These are phyloP conservation scores for Neelides sp. DNA, from an alignment of 1,140 invertebrate species.

Conservation along the genomic window DNA sequence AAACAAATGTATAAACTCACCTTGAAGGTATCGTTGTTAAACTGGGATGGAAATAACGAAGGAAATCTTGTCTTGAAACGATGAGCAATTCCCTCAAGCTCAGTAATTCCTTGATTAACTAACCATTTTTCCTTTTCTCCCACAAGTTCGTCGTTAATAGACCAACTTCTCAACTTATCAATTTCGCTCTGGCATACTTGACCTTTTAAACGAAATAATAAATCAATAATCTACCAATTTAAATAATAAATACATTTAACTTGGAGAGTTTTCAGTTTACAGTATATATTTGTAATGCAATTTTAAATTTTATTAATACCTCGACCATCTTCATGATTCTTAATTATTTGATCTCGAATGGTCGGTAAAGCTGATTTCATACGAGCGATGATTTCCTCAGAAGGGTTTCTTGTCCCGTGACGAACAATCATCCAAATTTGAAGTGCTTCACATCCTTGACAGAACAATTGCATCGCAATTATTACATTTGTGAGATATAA, in stretches of 20 bases:
- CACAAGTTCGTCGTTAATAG: slow-evolving; percentile 28
- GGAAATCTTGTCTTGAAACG: slow-evolving; percentile 53
- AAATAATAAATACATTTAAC: slow-evolving; percentile 8
- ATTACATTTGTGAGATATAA: no score
- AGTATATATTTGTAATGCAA: slow-evolving; percentile 16
- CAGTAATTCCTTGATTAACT: slow-evolving; percentile 50
- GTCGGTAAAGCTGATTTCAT: slow-evolving; percentile 40
- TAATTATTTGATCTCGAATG: slow-evolving; percentile 41
- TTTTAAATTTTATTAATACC: slow-evolving; percentile 25
- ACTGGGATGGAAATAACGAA: slow-evolving; percentile 42
- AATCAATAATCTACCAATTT: slow-evolving; percentile 20
- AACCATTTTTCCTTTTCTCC: slow-evolving; percentile 42
- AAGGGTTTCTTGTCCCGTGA: slow-evolving; percentile 55
- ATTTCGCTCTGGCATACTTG: slow-evolving; percentile 35
- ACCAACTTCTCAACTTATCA: slow-evolving; percentile 43
- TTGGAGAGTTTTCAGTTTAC: slow-evolving; percentile 13
- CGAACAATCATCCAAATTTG: slow-evolving; percentile 53
- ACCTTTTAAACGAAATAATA: slow-evolving; percentile 26
- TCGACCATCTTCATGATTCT: slow-evolving; percentile 34
- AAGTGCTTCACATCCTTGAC: slow-evolving; percentile 44
- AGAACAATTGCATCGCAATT: no score
- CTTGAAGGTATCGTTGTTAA: slow-evolving; percentile 44
- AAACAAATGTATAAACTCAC: slow-evolving; percentile 35
- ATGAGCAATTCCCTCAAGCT: slow-evolving; percentile 49
- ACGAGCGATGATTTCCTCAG: slow-evolving; percentile 39